These are phyloP conservation scores for Ceyx cyanopectus DNA, from an alignment of 2,113 vertebrate genomes.

Conservation along the genomic window DNA sequence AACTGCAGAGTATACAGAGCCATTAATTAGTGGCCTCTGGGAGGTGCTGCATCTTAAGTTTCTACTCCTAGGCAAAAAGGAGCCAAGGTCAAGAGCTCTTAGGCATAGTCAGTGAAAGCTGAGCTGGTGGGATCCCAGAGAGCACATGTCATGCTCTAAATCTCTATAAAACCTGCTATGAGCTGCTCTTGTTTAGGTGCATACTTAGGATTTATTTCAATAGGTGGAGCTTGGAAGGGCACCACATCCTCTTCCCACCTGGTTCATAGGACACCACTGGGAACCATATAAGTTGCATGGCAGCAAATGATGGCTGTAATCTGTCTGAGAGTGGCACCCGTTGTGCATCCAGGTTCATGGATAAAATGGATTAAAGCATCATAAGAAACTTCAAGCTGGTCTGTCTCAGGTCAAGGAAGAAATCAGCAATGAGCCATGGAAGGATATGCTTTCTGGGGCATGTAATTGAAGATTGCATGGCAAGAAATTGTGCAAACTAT, in stretches of 20 bases:
- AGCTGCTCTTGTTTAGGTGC: slow-evolving; percentile 11
- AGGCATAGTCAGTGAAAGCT: slow-evolving; percentile 24
- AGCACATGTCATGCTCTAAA: slow-evolving; percentile 18
- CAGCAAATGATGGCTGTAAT: neutral
- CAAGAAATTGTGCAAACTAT: slow-evolving; percentile 17
- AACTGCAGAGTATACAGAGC: neutral
- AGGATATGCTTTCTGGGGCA: slow-evolving; percentile 17
- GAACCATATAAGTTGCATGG: neutral
- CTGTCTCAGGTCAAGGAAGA: slow-evolving; percentile 29
- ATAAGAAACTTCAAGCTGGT: neutral
- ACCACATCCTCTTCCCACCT: neutral
- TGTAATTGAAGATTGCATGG: slow-evolving; percentile 28
- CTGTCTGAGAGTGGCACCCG: neutral
- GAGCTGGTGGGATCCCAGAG: slow-evolving; percentile 39
- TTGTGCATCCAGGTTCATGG: neutral
- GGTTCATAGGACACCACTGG: neutral
- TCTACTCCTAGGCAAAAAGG: slow-evolving; percentile 2
- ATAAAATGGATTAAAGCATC: neutral
- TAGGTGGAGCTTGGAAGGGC: neutral
- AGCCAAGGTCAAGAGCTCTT: slow-evolving; percentile 34
- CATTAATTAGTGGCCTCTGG: slow-evolving; percentile 17
- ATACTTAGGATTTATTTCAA: slow-evolving; percentile 1
- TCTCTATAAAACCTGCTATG: slow-evolving; percentile 35
- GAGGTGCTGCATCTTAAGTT: slow-evolving; percentile 31
- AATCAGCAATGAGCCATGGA: neutral